Evolutionary conservation across 2,113 vertebrate species (phyloP).

Genomic region (Spheniscus mendiculus): DNA sequence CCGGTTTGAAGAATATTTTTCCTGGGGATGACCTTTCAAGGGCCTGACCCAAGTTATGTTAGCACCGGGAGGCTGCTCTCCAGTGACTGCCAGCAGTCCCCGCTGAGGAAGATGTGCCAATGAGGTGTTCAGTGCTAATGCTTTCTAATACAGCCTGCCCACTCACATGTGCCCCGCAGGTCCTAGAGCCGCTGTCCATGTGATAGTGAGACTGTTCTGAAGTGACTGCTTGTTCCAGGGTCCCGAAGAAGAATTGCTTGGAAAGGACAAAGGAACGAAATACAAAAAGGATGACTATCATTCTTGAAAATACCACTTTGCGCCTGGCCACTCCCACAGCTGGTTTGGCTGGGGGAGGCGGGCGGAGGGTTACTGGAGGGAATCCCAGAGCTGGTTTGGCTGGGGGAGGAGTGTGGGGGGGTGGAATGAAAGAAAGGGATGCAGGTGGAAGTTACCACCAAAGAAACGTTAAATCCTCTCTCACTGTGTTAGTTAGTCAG

Average conservation of each 20-base stretch:
- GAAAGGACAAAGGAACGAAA: not conserved
- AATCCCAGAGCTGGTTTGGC: not conserved
- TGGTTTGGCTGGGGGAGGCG: not conserved
- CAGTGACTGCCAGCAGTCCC: not conserved
- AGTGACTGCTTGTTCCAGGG: not conserved
- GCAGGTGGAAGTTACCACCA: not conserved
- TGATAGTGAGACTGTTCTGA: not conserved
- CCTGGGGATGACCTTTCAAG: no score
- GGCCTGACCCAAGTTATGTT: not conserved
- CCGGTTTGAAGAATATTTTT: not conserved
- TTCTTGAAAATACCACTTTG: not conserved
- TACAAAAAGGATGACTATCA: accelerated
- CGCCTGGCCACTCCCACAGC: not conserved
- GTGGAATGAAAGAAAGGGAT: not conserved
- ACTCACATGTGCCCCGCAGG: not conserved
- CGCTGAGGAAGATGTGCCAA: not conserved
- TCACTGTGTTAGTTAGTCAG: not conserved
- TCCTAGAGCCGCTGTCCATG: not conserved
- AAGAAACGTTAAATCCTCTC: not conserved
- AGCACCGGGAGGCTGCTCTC: not conserved
- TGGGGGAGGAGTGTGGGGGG: no score
- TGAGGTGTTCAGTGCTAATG: not conserved
- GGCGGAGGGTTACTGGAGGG: not conserved
- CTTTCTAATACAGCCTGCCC: not conserved
- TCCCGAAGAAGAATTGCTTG: not conserved